Conservation (phyloP, 2,888 invertebrate species). For the Trichopoda pennipes region DNA sequence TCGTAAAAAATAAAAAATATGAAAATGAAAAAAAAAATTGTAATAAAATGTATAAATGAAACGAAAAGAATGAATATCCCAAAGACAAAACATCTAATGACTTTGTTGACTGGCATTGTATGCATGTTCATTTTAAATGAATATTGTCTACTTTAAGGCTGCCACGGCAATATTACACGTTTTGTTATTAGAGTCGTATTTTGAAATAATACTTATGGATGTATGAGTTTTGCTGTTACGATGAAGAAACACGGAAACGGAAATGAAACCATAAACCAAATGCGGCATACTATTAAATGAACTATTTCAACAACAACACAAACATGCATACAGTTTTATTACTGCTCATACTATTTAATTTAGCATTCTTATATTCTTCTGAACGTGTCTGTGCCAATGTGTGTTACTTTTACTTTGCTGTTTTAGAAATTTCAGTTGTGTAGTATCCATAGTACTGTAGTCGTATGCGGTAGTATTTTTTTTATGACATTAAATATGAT, state of each 20-base stretch:
- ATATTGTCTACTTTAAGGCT: slow-evolving; percentile 58
- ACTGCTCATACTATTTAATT: slow-evolving; percentile 34
- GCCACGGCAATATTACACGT: slow-evolving; percentile 39
- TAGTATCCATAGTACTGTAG: slow-evolving; percentile 2
- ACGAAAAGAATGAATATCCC: slow-evolving; percentile 60
- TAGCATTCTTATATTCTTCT: slow-evolving; percentile 17
- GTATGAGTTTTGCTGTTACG: slow-evolving; percentile 44
- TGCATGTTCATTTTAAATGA: slow-evolving; percentile 57
- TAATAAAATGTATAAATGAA: slow-evolving; percentile 33
- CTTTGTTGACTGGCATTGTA: slow-evolving; percentile 62
- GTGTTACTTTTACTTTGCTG: slow-evolving; percentile 7
- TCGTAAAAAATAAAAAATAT: no score
- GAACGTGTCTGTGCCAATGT: background rate
- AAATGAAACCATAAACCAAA: slow-evolving; percentile 67
- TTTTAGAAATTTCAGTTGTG: slow-evolving; percentile 18
- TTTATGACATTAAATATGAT: slow-evolving; percentile 25
- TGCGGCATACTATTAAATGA: slow-evolving; percentile 57
- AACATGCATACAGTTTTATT: background rate
- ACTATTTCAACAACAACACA: slow-evolving; percentile 22
- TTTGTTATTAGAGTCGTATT: slow-evolving; percentile 26
- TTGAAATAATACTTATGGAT: slow-evolving; percentile 6
- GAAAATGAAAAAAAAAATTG: slow-evolving; percentile 10
- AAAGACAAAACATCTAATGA: slow-evolving; percentile 64
- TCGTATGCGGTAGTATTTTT: slow-evolving; percentile 19
- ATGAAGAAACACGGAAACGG: slow-evolving; percentile 65